A percentile compares a stretch with the other conserved stretches of the same genome.
These are phyloP conservation scores for Bugula neritina DNA, from an alignment of 2,888 invertebrate genomes.

Conservation along the genomic window DNA sequence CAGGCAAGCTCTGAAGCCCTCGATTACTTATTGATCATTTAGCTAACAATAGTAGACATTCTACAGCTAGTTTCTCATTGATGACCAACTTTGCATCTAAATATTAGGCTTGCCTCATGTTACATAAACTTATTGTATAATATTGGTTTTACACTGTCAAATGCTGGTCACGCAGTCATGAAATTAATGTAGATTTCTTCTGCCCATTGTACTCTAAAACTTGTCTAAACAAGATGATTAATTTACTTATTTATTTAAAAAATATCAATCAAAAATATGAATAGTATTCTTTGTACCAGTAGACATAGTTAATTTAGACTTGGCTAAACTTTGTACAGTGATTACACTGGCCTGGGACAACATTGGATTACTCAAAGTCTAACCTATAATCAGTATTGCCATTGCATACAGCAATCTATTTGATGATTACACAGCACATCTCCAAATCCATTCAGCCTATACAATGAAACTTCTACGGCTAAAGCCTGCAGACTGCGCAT, in stretches of 20 bases:
- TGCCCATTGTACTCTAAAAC: not conserved
- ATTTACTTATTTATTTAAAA: not conserved
- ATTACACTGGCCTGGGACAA: no score
- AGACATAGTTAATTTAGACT: no score
- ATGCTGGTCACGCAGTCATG: not conserved
- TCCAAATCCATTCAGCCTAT: not conserved
- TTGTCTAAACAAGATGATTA: not conserved
- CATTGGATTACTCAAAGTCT: slow-evolving; percentile 8
- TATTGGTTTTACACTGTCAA: not conserved
- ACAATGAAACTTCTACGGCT: slow-evolving; percentile 6
- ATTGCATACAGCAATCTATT: not conserved
- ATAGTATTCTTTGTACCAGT: not conserved
- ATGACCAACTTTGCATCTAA: not conserved
- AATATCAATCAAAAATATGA: not conserved
- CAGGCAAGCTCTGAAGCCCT: not conserved
- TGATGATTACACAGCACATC: not conserved
- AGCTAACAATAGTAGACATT: not conserved
- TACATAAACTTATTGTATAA: not conserved
- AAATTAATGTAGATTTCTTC: not conserved
- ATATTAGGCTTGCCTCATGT: slow-evolving; percentile 3
- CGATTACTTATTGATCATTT: not conserved
- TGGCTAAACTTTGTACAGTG: no score
- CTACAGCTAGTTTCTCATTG: not conserved
- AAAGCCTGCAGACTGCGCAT: slow-evolving; percentile 14
- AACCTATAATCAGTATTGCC: not conserved